Evolutionary conservation across 2,888 invertebrate genomes (phyloP).

Genomic region (Acrocera orbiculus): DNA sequence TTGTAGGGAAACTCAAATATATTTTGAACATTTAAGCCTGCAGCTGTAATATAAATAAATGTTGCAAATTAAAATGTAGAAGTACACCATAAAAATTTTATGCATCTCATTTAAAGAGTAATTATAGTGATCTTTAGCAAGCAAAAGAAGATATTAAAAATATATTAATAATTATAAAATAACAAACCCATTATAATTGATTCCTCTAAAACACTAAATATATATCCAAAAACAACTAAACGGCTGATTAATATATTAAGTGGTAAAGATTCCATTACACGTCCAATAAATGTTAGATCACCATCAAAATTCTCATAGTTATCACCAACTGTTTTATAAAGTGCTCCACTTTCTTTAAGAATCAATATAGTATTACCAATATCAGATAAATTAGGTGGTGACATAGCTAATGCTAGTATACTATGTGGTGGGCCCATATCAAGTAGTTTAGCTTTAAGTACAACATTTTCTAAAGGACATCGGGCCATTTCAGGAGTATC

Average conservation of each 20-base stretch:
- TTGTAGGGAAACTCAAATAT: slow-evolving; percentile 60
- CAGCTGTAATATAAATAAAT: slow-evolving; percentile 39
- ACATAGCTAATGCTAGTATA: slow-evolving; percentile 65
- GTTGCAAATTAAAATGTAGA: no score
- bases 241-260: slow-evolving; percentile 67
- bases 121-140: no score
- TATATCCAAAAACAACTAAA: slow-evolving; percentile 68
- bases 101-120: no score
- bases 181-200: slow-evolving; percentile 55
- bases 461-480: slow-evolving; percentile 61
- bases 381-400: slow-evolving; percentile 69
- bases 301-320: slow-evolving; percentile 49
- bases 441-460: slow-evolving; percentile 64
- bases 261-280: slow-evolving; percentile 65
- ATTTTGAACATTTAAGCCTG: slow-evolving; percentile 63
- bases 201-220: slow-evolving; percentile 71
- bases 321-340: slow-evolving; percentile 42
- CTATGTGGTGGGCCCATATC: slow-evolving; percentile 64
- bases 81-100: no score
- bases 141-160: no score
- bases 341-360: slow-evolving; percentile 71
- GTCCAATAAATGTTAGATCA: slow-evolving; percentile 71
- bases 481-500: slow-evolving; percentile 58
- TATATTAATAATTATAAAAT: not conserved
- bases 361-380: slow-evolving; percentile 65